phyloP scores from a whole-genome alignment of 1,140 invertebrate genomes.

The Eupristina koningsbergeri region DNA sequence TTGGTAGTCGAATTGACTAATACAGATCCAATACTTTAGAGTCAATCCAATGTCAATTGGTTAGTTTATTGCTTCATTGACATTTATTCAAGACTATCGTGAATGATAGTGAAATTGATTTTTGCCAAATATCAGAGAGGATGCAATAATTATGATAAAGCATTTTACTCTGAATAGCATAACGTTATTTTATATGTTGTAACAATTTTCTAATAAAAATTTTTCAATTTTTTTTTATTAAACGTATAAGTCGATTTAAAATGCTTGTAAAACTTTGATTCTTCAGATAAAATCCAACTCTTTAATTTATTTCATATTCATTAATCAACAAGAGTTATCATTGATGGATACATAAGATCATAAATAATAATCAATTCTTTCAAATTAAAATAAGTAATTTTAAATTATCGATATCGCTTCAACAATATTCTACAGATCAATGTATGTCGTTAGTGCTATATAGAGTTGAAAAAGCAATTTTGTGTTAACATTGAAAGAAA shows the following conservation, averaged over 20 bases:
- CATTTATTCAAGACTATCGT: not conserved
- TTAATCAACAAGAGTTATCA: not conserved
- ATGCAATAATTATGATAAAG: not conserved
- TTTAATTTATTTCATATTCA: not conserved
- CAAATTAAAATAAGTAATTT: not conserved
- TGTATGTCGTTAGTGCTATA: not conserved
- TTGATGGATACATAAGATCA: conserved; percentile 2
- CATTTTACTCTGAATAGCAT: not conserved
- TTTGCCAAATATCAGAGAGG: not conserved
- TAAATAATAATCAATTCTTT: conserved; percentile 3
- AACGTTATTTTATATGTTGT: too few relatives aligned
- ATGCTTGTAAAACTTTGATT: not conserved
- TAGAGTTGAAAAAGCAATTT: not conserved
- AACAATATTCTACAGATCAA: too few relatives aligned
- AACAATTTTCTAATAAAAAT: too few relatives aligned
- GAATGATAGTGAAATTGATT: not conserved
- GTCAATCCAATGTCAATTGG: not conserved
- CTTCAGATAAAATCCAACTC: not conserved
- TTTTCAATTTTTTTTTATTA: too few relatives aligned
- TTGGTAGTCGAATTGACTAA: not conserved
- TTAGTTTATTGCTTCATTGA: not conserved
- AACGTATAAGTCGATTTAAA: not conserved
- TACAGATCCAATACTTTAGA: not conserved
- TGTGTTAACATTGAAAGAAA: too few relatives aligned
- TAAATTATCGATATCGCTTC: not conserved